Percentiles rank a stretch among this genome's conserved stretches.
Conservation (phyloP, 1,140 invertebrate species). For the Neocloeon triangulifer region DNA sequence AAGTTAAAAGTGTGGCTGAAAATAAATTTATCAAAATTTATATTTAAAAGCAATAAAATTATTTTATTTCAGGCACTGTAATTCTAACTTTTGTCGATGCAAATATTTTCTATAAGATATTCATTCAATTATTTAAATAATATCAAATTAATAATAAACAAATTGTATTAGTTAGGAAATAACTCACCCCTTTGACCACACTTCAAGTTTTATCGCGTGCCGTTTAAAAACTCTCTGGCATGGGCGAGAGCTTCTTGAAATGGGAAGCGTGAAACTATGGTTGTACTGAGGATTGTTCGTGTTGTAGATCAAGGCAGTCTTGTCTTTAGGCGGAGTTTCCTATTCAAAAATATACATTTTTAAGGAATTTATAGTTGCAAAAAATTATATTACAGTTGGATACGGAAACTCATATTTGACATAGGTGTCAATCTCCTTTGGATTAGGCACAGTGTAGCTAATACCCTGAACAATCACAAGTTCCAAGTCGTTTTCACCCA, state of each 20-base stretch:
- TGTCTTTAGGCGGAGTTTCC: conserved; percentile 55
- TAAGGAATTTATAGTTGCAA: not conserved
- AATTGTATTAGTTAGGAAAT: too few relatives aligned
- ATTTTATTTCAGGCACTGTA: too few relatives aligned
- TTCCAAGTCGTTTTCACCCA: conserved; percentile 78
- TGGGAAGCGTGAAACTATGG: conserved; percentile 48
- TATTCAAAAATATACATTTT: conserved; percentile 13
- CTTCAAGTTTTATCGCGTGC: conserved; percentile 69
- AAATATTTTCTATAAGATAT: too few relatives aligned
- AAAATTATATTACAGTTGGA: conserved; percentile 61
- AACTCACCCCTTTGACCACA: conserved; percentile 79
- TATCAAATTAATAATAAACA: too few relatives aligned
- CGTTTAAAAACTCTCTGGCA: conserved; percentile 72
- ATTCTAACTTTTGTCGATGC: too few relatives aligned
- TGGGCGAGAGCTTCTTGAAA: conserved; percentile 52
- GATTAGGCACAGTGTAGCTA: conserved; percentile 61
- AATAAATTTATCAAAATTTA: too few relatives aligned
- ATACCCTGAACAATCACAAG: conserved; percentile 67
- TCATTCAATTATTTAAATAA: too few relatives aligned
- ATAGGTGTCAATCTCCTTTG: conserved; percentile 83
- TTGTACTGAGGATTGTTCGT: conserved; percentile 79
- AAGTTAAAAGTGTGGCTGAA: too few relatives aligned
- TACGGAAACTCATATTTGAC: conserved; percentile 85
- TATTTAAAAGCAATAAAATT: too few relatives aligned
- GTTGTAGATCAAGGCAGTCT: conserved; percentile 55